Base-by-base conservation (phyloP, 2,113 vertebrate genomes). In the Triplophysa siluroides region DNA sequence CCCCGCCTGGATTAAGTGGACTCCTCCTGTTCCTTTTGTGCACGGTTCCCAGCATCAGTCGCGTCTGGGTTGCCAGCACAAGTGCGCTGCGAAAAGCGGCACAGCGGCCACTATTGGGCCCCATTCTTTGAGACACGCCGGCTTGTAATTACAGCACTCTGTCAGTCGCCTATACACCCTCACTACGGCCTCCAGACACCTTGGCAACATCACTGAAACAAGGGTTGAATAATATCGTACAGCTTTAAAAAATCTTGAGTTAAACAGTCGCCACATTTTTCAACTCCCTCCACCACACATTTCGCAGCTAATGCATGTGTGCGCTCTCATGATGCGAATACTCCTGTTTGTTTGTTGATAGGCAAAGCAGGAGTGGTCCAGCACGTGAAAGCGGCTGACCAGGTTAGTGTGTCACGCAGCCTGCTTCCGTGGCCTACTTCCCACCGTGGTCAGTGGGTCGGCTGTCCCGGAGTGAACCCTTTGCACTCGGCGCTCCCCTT, bases 21-120 rank as follows among this genome's bases (percentile, higher is more conserved):
- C 89, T 84, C 89, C 89, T 85, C 88, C 88, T 87, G 88, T 89
- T 87, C 87, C 50, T 90, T 52, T 91, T 91, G 87, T 91, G 89
- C 83, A 81, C 69, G 73, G 88, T 89, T 90, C 91, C 88, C 88
- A 85, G 86, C 61, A 56, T 83, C 67, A 76, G 83, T 83, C 58
- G 72, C 45, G 56, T 65, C 76, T 23, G 63, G 74, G 85, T 76
- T 54, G 75, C 50, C 45, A 41, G 81, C 79, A 83, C 81, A 83
- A 85, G 85, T 76, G 78, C 58, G 13, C 24, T n/a, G 74, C 81
- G 65, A 70, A 78, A 72, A 21, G 50, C 79, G n/a, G 26, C 33
- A 67, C 65, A 23, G 75, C 67, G 45, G 66, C 77, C 65, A 33
- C 79, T 79, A 74, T 79, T 47, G 67, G 29, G 26, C 79, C 23